Percentiles rank a stretch among this genome's conserved stretches.
phyloP scores from a whole-genome alignment of 2,888 invertebrate genomes.

The Himalopsyche japonica region DNA sequence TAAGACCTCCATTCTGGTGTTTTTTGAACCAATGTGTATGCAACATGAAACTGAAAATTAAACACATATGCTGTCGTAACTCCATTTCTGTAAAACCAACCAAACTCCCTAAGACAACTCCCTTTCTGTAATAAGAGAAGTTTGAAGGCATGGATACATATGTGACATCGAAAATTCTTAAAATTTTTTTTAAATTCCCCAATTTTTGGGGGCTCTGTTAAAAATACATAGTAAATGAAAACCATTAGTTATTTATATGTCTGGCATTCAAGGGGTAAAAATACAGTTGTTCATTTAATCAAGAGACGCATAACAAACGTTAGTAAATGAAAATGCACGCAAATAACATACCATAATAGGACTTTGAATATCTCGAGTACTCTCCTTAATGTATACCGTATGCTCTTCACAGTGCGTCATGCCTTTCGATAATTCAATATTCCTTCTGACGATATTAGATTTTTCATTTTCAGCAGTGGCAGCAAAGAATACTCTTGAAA shows the following conservation, averaged over 20 bases:
- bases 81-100: too few species aligned
- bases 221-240: too few species aligned
- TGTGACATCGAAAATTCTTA: too few species aligned
- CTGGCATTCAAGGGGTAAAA: too few species aligned
- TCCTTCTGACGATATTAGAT: conserved; percentile 65
- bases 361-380: conserved; percentile 84
- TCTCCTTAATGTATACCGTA: conserved; percentile 84
- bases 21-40: conserved; percentile 77
- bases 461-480: conserved; percentile 55
- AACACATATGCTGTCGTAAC: neutral
- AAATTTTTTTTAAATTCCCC: too few species aligned
- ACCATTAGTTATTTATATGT: too few species aligned
- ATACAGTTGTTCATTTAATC: too few species aligned
- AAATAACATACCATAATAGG: conserved; percentile 68
- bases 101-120: too few species aligned
- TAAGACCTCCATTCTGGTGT: conserved; percentile 60
- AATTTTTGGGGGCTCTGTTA: too few species aligned
- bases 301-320: too few species aligned
- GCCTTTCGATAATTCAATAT: conserved; percentile 65
- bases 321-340: neutral
- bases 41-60: conserved; percentile 70
- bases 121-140: too few species aligned
- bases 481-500: conserved; percentile 80
- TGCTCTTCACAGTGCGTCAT: conserved; percentile 71
- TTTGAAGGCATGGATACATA: too few species aligned